Base-by-base conservation (phyloP, 2,888 invertebrate genomes). In the Hypomecis punctinalis region DNA sequence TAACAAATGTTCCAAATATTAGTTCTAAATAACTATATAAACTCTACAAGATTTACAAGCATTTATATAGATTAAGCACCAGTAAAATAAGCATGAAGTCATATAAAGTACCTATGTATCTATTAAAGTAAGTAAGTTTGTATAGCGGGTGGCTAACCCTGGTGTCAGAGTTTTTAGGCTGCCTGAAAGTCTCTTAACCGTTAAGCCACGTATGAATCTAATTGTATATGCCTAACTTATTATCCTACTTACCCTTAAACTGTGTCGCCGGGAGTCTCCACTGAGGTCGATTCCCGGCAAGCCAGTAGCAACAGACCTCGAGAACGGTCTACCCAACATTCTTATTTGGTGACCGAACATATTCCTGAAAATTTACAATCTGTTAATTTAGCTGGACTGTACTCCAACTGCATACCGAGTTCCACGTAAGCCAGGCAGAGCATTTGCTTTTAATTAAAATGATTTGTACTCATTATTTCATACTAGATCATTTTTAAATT, bases 291-390 rank as follows among this genome's bases (percentile, higher is more conserved):
- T 94, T 54, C 93, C 93, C 11, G 93, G 92, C 69, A 94, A 86
- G 36, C 94, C 94, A 67, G 94, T 94, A 37, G 94, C 94, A 63
- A 95, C 94, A 48, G 95, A 95, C 77, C 95, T 93, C 67, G 95
- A 95, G 82, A 95, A 95, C 55, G 94, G 94, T 76, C 95, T 90
- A 74, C 95, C 95, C 83, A 95, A 89, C 87, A 95, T 94, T 71
- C 95, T 94, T 81, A 95, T 94, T 83, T 94, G 94, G 70, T 94
- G 94, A 67, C 95, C 93, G 80, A 94, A 94, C 89, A 94, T 95
- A 78, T 94, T 93, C 83, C 94, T 94, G 91, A 90, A 89, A 94
- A 71, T 89, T 87, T 85, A 79, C 73, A 61, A 72, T 63, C 69
- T 76, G 71, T 77, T 77, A 70, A 81, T 77, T 78, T 67, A 36